Base-by-base conservation (phyloP, 2,888 invertebrate genomes). In the Limulus polyphemus region DNA sequence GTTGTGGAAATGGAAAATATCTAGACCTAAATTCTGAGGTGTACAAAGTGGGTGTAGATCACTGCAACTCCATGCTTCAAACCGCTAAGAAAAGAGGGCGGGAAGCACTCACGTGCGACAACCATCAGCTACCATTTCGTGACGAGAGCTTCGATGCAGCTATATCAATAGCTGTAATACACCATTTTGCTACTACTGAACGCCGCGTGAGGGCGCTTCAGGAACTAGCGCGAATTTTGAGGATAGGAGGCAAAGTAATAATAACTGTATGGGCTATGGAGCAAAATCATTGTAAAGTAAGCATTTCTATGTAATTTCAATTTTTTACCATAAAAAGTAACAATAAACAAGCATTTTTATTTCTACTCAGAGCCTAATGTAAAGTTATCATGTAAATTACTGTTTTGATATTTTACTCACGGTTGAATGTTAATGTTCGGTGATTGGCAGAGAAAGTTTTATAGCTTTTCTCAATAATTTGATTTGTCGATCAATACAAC, bases 201-300 rank as follows among this genome's bases (percentile, higher is more conserved):
- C 81, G 95, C 50, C 82, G 97, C 13, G 86, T 90, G 50, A 84
- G 85, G 72, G 93, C 93, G 4, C 79, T 97, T 51, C 81, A 87
- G 60, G 93, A 95, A 74, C 80, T 94, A 70, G 88, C 91, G 9
- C 79, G 93, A 59, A 87, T 93, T 64, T 81, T 94, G 64, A 81
- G 90, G 70, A 89, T 93, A 67, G 93, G 93, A 3, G 95, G 94
- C 1, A 81, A 88, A 60, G 83, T 94, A 63, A 84, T 97, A 70
- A 89, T 97, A 69, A 90, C 91, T 4, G 95, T 94, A 3, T 97
- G 95, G 97, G 94, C 97, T 11, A 86, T 90, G 84, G 93, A 94
- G 75, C 98, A 98, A 74, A 86, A 89, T 65, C 88, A 93, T 72
- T 79, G 90, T 70, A 82, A 81, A 78, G 83, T 83, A 71, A 64